Conservation (phyloP, 2,888 invertebrate genomes). For the Zygothrica quintamaculata region DNA sequence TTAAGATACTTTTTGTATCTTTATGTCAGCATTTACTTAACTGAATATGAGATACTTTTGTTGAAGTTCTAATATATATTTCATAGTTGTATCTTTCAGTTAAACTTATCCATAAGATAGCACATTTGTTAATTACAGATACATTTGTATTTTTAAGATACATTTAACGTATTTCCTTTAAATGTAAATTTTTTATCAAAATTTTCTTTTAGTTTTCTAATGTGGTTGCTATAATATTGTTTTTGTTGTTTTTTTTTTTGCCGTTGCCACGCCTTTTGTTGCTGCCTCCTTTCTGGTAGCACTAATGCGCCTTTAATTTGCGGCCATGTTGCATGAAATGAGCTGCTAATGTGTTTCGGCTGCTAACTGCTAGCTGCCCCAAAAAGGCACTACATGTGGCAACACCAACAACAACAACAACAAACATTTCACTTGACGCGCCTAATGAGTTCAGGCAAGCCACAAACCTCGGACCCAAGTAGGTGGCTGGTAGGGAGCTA, state of each 20-base stretch:
- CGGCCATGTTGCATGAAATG: constrained; percentile 71
- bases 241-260: not conserved
- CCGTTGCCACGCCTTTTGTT: constrained; percentile 24
- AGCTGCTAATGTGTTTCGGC: constrained; percentile 75
- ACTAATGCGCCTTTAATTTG: constrained; percentile 77
- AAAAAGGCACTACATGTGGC: constrained; percentile 56
- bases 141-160: constrained; percentile 7
- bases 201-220: not conserved
- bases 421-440: constrained; percentile 77
- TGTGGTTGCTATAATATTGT: not conserved
- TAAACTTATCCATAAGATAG: no score
- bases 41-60: no score
- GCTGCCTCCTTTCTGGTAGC: constrained; percentile 11
- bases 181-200: not conserved
- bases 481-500: not conserved
- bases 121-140: not conserved
- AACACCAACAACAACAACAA: constrained; percentile 49
- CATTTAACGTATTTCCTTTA: not conserved
- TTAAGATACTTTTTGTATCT: no score
- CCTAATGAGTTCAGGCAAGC: constrained; percentile 67
- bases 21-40: no score
- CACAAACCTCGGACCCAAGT: constrained; percentile 14
- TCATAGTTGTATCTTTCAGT: constrained; percentile 12
- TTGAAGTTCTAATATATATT: constrained; percentile 3
- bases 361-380: constrained; percentile 21